Conservation (phyloP, 1,140 invertebrate species). For the Papilio polyxenes region DNA sequence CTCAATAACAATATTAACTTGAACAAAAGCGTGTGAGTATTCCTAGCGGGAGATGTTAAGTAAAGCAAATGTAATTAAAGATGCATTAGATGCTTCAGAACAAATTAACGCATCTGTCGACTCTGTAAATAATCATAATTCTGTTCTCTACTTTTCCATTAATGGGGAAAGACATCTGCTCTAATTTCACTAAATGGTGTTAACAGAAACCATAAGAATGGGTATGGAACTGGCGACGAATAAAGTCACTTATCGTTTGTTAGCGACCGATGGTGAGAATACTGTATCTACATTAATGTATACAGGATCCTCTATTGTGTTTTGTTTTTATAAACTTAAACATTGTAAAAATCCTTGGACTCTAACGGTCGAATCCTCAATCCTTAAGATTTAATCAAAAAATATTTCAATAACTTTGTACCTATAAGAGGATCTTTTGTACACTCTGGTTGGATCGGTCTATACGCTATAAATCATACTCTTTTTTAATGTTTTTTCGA, state of each 20-base stretch:
- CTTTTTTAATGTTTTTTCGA: too few relatives aligned
- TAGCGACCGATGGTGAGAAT: constrained; percentile 57
- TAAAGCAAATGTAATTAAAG: constrained; percentile 31
- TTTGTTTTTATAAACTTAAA: not conserved
- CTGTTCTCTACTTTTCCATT: constrained; percentile 37
- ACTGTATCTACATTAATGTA: constrained; percentile 52
- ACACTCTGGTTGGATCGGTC: too few relatives aligned
- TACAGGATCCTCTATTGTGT: constrained; percentile 43
- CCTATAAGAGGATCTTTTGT: too few relatives aligned
- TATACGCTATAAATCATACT: too few relatives aligned
- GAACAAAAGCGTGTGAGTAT: constrained; percentile 14
- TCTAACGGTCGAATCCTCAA: too few relatives aligned
- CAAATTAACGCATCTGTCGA: constrained; percentile 25
- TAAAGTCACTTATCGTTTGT: constrained; percentile 56
- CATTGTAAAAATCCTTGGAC: too few relatives aligned
- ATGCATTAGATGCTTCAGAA: constrained; percentile 21
- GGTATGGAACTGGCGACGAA: constrained; percentile 39
- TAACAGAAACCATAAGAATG: constrained; percentile 47
- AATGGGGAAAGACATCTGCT: constrained; percentile 40
- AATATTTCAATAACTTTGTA: too few relatives aligned
- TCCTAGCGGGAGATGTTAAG: not conserved
- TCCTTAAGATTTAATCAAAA: too few relatives aligned
- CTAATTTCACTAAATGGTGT: constrained; percentile 57
- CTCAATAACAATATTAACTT: constrained; percentile 18
- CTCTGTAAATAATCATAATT: constrained; percentile 22